phyloP scores from a whole-genome alignment of 2,888 invertebrate species.

The Cataglyphis cursor region DNA sequence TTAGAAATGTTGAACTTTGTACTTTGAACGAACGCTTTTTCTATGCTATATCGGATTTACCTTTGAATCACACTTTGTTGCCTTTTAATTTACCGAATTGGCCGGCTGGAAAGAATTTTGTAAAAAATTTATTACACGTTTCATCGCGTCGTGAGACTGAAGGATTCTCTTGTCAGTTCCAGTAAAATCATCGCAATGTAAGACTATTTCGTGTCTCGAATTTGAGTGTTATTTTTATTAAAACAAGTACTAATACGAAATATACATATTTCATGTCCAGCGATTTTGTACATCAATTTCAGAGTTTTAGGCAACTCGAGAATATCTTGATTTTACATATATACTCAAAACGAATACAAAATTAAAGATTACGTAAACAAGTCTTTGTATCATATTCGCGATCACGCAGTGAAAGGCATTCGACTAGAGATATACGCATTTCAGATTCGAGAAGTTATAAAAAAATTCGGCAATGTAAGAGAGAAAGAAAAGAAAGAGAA shows the following conservation, averaged over 20 bases:
- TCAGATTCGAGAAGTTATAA: background rate
- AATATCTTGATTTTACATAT: slow-evolving; percentile 31
- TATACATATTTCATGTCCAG: slow-evolving; percentile 6
- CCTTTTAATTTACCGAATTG: background rate
- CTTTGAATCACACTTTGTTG: background rate
- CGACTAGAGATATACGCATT: background rate
- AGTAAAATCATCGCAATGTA: slow-evolving; percentile 10
- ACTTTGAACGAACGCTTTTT: background rate
- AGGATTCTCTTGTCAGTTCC: background rate
- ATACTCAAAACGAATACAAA: slow-evolving; percentile 37
- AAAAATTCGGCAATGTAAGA: background rate
- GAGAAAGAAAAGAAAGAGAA: background rate
- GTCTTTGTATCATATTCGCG: slow-evolving; percentile 8
- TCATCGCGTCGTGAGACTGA: background rate
- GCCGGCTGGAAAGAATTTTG: background rate
- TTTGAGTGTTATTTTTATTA: background rate
- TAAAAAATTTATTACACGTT: background rate
- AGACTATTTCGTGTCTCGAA: slow-evolving; percentile 24
- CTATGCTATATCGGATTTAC: background rate
- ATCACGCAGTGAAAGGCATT: slow-evolving; percentile 23
- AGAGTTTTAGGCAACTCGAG: background rate
- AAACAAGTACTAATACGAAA: slow-evolving; percentile 8
- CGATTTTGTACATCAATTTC: background rate
- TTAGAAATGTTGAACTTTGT: background rate
- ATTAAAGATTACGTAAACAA: slow-evolving; percentile 32